Base-by-base conservation (phyloP, 2,888 invertebrate genomes). In the Cantharis rufa region DNA sequence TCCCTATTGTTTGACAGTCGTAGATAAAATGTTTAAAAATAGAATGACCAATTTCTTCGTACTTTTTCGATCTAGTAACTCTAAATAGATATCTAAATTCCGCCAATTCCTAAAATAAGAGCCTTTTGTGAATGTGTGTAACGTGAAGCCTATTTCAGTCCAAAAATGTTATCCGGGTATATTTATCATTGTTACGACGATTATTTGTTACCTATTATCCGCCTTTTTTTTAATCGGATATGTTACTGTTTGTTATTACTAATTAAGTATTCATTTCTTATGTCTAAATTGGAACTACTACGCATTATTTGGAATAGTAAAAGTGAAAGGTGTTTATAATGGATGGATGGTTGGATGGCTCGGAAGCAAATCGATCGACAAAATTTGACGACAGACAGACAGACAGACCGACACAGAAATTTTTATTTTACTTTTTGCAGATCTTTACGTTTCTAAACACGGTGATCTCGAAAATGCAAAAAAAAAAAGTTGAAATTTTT, bases 121-220 rank as follows among this genome's bases (percentile, higher is more conserved):
- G 79, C 80, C 80, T 80, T 81, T 79, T 77, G 76, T 81, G 81
- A 81, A 77, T 80, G 72, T 77, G 77, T 80, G 48, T 68, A 24
- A 75, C 76, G 76, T 80, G 78, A 69, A 78, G 78, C 80, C 80
- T 81, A 78, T 80, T 78, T 80, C 77, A 80, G 80, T 81, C 81
- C 81, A 78, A 76, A 66, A 66, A 21, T 66, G 64, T 66, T 77
- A 79, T 78, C 80, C 78, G 79, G 72, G 75, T 75, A 76, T 70
- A 71, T 63, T 32, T 71, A 76, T 48, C 76, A 80, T 78, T 80
- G 78, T 80, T 80, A 79, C 69, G 72, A 72, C 76, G 70, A 78
- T 76, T 79, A 80, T 75, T 80, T 80, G 80, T 80, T 81, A 80
- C 70, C 69, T 74, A 78, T 76, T 73, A 74, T 78, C 76, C 78